Evolutionary conservation across 2,797 vertebrate species (phyloP).

Genomic region (Orestias chungarensis): DNA sequence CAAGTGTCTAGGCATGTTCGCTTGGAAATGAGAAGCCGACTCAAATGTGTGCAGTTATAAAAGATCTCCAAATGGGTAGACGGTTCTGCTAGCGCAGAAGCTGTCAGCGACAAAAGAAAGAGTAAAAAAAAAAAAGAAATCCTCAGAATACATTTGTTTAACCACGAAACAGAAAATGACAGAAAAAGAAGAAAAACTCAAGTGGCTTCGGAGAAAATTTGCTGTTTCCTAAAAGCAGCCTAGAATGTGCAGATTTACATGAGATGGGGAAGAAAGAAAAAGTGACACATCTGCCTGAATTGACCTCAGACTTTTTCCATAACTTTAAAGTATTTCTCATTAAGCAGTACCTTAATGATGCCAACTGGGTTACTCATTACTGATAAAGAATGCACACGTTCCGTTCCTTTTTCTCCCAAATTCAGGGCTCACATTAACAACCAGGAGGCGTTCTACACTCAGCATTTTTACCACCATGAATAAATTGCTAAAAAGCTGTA

Average conservation of each 20-base stretch:
- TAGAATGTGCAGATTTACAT: slow-evolving; percentile 51
- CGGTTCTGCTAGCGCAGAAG: slow-evolving; percentile 19
- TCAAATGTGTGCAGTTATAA: slow-evolving; percentile 36
- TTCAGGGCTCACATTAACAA: slow-evolving; percentile 47
- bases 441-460: slow-evolving; percentile 38
- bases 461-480: slow-evolving; percentile 29
- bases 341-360: slow-evolving; percentile 50
- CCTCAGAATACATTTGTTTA: slow-evolving; percentile 1
- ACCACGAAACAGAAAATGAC: slow-evolving; percentile 20
- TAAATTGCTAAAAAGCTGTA: slow-evolving; percentile 9
- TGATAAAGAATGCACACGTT: slow-evolving; percentile 41
- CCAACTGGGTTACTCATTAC: slow-evolving; percentile 44
- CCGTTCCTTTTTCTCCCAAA: slow-evolving; percentile 4
- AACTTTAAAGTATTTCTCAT: slow-evolving; percentile 43
- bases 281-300: slow-evolving; percentile 48
- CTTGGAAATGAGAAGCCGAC: slow-evolving; percentile 41
- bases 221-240: slow-evolving; percentile 26
- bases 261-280: slow-evolving; percentile 14
- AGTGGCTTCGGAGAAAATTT: slow-evolving; percentile 20
- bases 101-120: slow-evolving; percentile 11
- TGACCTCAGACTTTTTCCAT: slow-evolving; percentile 45
- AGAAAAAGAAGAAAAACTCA: slow-evolving; percentile 11
- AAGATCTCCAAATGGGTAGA: slow-evolving; percentile 26
- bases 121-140: neutral
- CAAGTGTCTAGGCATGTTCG: slow-evolving; percentile 54